Percentiles rank a stretch among this genome's conserved stretches.
phyloP scores from a whole-genome alignment of 2,113 vertebrate genomes.

The Machaerirhynchus nigripectus region DNA sequence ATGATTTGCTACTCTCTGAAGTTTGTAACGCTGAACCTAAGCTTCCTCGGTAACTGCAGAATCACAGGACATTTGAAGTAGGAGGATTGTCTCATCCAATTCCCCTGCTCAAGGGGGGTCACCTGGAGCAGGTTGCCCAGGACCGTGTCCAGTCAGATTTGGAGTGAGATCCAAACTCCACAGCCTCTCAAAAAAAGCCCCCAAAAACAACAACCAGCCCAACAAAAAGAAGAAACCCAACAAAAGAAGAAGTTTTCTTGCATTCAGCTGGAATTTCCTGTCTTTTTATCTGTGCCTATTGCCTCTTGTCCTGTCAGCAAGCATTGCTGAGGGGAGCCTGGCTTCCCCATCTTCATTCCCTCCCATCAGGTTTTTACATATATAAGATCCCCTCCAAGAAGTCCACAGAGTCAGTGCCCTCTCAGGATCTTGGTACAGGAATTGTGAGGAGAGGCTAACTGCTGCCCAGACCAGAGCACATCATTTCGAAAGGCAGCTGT shows the following conservation, averaged over 20 bases:
- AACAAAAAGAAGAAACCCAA: background rate
- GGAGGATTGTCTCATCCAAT: background rate
- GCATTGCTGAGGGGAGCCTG: background rate
- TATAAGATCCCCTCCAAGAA: background rate
- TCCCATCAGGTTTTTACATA: background rate
- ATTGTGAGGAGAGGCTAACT: background rate
- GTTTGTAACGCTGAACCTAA: background rate
- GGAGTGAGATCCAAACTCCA: background rate
- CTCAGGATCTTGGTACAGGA: background rate
- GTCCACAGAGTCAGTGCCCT: background rate
- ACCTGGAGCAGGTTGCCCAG: background rate
- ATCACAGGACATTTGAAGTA: background rate
- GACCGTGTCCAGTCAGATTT: fast-evolving
- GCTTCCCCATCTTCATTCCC: background rate
- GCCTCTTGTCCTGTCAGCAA: background rate
- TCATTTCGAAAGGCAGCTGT: background rate
- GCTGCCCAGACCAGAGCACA: background rate
- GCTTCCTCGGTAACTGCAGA: background rate
- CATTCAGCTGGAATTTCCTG: background rate
- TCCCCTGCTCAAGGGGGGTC: background rate
- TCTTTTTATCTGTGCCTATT: background rate
- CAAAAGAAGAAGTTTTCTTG: background rate
- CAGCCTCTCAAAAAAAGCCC: background rate
- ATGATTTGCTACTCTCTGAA: background rate
- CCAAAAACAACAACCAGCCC: background rate